phyloP scores from a whole-genome alignment of 2,888 invertebrate species.

The Melipona bicolor region DNA sequence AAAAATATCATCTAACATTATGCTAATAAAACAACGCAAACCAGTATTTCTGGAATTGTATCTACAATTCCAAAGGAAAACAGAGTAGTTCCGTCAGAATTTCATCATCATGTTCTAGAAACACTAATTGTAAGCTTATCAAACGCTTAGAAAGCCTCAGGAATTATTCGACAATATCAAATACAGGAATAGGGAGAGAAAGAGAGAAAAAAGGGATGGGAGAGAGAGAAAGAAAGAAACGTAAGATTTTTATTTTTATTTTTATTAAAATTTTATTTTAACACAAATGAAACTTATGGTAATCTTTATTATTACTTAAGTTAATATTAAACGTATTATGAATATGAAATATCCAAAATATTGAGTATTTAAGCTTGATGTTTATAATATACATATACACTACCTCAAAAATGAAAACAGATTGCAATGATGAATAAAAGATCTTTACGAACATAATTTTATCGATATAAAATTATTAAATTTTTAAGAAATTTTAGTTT shows the following conservation, averaged over 20 bases:
- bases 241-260: neutral
- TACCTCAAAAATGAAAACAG: neutral
- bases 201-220: neutral
- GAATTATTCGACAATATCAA: constrained; percentile 18
- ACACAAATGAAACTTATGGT: no score
- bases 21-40: neutral
- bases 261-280: no score
- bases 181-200: neutral
- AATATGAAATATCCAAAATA: no score
- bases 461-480: neutral
- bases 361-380: neutral
- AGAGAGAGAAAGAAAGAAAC: neutral
- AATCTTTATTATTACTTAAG: no score
- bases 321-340: no score
- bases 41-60: neutral
- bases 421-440: neutral
- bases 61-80: neutral
- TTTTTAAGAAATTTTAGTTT: no score
- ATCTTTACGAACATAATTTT: neutral
- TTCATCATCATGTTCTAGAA: neutral
- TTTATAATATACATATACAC: neutral
- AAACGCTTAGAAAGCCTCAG: constrained; percentile 13
- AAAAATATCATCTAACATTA: neutral
- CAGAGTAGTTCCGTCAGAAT: neutral
- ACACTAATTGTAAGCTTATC: constrained; percentile 11